A percentile compares a stretch with the other conserved stretches of the same genome.
phyloP scores from a whole-genome alignment of 1,140 invertebrate species.

The Melipona quadrifasciata region DNA sequence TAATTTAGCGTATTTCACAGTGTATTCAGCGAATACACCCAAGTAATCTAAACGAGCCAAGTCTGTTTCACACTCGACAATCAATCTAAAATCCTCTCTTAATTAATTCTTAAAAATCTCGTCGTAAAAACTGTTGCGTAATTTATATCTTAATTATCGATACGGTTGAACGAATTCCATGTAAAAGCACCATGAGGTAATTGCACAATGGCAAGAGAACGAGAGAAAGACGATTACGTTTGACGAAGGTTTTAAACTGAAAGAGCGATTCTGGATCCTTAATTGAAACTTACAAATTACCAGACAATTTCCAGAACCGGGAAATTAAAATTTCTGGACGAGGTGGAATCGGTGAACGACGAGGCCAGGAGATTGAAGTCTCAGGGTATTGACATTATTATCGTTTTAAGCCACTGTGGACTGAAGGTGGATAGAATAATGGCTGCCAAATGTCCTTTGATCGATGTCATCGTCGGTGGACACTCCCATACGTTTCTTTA shows the following conservation, averaged over 20 bases:
- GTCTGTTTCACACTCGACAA: no score
- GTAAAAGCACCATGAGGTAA: not conserved
- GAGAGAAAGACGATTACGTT: not conserved
- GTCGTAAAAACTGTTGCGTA: no score
- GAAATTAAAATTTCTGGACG: conserved; percentile 85
- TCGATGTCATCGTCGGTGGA: conserved; percentile 93
- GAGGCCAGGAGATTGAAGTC: conserved; percentile 85
- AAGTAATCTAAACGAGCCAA: no score
- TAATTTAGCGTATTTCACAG: no score
- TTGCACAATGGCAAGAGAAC: not conserved
- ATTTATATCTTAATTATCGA: not conserved
- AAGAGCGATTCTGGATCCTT: not conserved
- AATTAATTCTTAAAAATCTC: no score
- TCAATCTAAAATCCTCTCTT: no score
- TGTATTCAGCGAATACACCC: no score
- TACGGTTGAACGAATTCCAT: conserved; percentile 1
- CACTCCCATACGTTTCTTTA: conserved; percentile 92
- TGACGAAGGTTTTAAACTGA: conserved; percentile 2
- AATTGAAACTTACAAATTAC: conserved; percentile 40
- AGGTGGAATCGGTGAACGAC: conserved; percentile 84
- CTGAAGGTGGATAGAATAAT: conserved; percentile 87
- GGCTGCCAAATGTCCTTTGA: conserved; percentile 84
- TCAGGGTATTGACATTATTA: conserved; percentile 88
- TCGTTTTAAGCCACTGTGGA: conserved; percentile 91
- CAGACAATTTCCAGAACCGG: conserved; percentile 85